Conservation (phyloP, 2,113 vertebrate genomes). For the Charadrius vociferus region DNA sequence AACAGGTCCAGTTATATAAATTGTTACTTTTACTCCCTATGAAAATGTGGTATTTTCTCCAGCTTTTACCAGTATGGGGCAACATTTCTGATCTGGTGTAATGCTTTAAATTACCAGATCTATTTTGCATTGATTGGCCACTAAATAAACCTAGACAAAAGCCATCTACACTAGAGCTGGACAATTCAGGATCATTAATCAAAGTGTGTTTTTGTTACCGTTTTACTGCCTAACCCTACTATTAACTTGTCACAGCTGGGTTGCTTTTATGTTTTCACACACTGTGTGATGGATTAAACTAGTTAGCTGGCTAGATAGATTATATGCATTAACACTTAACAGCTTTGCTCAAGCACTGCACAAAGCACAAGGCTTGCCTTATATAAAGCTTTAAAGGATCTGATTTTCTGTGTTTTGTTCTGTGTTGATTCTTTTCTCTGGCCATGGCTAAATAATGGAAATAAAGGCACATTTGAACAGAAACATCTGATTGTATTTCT, state of each 20-base stretch:
- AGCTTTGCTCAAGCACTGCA: slow-evolving; percentile 56
- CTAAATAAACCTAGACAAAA: slow-evolving; percentile 70
- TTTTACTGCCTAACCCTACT: slow-evolving; percentile 70
- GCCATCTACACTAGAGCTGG: slow-evolving; percentile 48
- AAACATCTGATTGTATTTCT: slow-evolving; percentile 43
- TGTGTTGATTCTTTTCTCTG: slow-evolving; percentile 26
- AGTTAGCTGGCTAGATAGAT: slow-evolving; percentile 78
- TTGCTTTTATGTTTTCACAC: slow-evolving; percentile 72
- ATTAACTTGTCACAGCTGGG: slow-evolving; percentile 75
- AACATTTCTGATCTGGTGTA: slow-evolving; percentile 12
- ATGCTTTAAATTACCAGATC: slow-evolving; percentile 62
- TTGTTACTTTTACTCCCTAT: background rate
- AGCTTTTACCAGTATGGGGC: background rate
- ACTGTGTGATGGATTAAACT: slow-evolving; percentile 76
- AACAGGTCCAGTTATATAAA: background rate
- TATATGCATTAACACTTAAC: slow-evolving; percentile 73
- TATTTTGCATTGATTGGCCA: slow-evolving; percentile 71
- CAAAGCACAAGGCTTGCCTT: slow-evolving; percentile 55
- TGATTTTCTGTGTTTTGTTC: slow-evolving; percentile 16
- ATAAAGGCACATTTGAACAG: slow-evolving; percentile 47
- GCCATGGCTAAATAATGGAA: slow-evolving; percentile 37
- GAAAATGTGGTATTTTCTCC: background rate
- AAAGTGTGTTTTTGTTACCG: slow-evolving; percentile 59
- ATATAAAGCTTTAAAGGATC: slow-evolving; percentile 47
- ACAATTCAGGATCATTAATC: slow-evolving; percentile 69